A percentile compares a stretch with the other conserved stretches of the same genome.
Conservation (phyloP, 1,140 invertebrate genomes). For the Augochlora pura region DNA sequence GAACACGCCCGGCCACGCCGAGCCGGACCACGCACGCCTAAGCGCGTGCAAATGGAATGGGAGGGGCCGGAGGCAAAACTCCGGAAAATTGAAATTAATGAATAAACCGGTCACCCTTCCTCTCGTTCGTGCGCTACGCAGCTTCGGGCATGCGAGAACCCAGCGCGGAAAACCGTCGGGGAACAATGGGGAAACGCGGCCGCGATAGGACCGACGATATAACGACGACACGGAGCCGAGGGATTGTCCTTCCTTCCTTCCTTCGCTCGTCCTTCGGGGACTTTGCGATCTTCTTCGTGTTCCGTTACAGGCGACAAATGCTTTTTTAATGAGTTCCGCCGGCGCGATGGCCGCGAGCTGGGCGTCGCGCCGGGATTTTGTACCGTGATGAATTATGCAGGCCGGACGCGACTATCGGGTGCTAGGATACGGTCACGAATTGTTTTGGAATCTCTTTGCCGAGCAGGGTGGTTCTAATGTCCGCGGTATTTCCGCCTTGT, state of each 20-base stretch:
- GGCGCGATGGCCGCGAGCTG: background rate
- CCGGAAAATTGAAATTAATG: slow-evolving; percentile 80
- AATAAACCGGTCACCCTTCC: slow-evolving; percentile 65
- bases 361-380: slow-evolving; percentile 3
- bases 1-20: background rate
- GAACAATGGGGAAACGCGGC: slow-evolving; percentile 64
- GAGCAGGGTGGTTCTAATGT: background rate
- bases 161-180: slow-evolving; percentile 63
- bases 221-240: slow-evolving; percentile 30
- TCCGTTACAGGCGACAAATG: slow-evolving; percentile 57
- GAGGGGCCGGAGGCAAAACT: slow-evolving; percentile 68
- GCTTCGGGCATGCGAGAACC: slow-evolving; percentile 51
- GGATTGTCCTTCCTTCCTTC: slow-evolving; percentile 1
- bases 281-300: slow-evolving; percentile 16
- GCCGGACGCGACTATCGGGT: slow-evolving; percentile 20
- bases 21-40: slow-evolving; percentile 17
- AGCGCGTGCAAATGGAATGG: slow-evolving; percentile 47
- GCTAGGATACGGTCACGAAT: background rate
- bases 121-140: slow-evolving; percentile 5
- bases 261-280: slow-evolving; percentile 6
- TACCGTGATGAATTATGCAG: slow-evolving; percentile 53
- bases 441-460: slow-evolving; percentile 2
- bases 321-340: slow-evolving; percentile 59
- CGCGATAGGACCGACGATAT: slow-evolving; percentile 21
- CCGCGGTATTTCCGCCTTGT: background rate